Base-by-base conservation (phyloP, 2,888 invertebrate species). In the Eucera pruinosa region DNA sequence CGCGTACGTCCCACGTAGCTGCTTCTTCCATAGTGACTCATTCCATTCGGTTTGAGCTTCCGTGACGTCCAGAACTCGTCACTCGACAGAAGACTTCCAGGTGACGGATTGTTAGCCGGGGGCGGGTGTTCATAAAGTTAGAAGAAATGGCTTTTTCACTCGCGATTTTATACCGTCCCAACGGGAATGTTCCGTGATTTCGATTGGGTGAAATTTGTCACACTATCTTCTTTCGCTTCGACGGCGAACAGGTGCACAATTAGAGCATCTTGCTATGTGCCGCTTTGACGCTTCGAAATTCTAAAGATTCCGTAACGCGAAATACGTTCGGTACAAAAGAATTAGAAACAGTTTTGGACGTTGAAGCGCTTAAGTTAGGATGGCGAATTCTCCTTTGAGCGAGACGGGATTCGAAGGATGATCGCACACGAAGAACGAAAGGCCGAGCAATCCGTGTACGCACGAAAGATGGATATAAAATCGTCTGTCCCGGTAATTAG, bases 71-170 rank as follows among this genome's bases (percentile, higher is more conserved):
- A 52, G 67, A 39, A 23, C 6, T 62, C 48, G 45, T 36, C 45
- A 23, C 65, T 69, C 58, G 74, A 78, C 77, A 64, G 69, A 71
- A 78, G 67, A 74, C n/a, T 13, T 1, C 80, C 48, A 64, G 81
- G 86, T 86, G 87, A 88, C 88, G 80, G 84, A 87, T 87, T 81
- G 86, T 86, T 87, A 82, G 81, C 87, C 83, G 78, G 83, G 83
- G 86, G 86, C 88, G 84, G 71, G 47, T 55, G 48, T 23, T 23
- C 2, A 54, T n/a, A 15, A 55, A 50, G 45, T 33, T 23, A 2
- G 18, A 36, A n/a, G n/a, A n/a, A n/a, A n/a, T n/a, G 23, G 25
- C n/a, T 43, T 50, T 67, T 61, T 45, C 20, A 36, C 36, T 2
- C 45, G 41, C 41, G 48, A 77, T 77, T 77, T 68, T 33, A 66